A percentile compares a stretch with the other conserved stretches of the same genome.
Evolutionary conservation across 1,140 invertebrate species (phyloP).

Genomic region (Pteromalus puparum): DNA sequence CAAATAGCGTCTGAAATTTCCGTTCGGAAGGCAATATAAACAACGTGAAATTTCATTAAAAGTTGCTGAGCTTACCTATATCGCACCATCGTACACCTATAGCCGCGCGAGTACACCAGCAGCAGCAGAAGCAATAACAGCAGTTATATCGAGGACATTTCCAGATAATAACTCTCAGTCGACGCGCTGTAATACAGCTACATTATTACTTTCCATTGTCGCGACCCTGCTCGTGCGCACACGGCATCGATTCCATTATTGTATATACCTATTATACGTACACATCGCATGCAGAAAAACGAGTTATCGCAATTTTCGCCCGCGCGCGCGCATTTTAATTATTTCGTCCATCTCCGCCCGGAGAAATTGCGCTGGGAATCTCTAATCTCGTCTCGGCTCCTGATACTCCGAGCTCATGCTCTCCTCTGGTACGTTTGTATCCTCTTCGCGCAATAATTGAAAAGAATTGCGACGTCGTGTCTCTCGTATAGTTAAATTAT

Average conservation of each 20-base stretch:
- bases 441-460: constrained; percentile 6
- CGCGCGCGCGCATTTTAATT: constrained; percentile 4
- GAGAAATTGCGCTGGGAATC: not conserved
- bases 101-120: not conserved
- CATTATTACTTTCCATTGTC: not conserved
- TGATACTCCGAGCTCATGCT: not conserved
- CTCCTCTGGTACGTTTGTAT: not conserved
- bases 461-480: not conserved
- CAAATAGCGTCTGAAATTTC: not conserved
- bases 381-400: not conserved
- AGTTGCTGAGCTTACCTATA: not conserved
- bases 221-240: not conserved
- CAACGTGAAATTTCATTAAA: not conserved
- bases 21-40: not conserved
- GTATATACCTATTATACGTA: too few species aligned
- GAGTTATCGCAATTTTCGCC: not conserved
- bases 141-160: constrained; percentile 3
- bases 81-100: too few species aligned
- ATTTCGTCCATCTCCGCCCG: not conserved
- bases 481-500: constrained; percentile 22
- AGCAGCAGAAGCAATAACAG: not conserved
- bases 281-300: not conserved
- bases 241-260: not conserved
- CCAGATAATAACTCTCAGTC: not conserved
- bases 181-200: not conserved